Evolutionary conservation across 2,113 vertebrate genomes (phyloP), one percentile per base, ranked within the genome.

Genomic region (Amblyopsis rosae): DNA sequence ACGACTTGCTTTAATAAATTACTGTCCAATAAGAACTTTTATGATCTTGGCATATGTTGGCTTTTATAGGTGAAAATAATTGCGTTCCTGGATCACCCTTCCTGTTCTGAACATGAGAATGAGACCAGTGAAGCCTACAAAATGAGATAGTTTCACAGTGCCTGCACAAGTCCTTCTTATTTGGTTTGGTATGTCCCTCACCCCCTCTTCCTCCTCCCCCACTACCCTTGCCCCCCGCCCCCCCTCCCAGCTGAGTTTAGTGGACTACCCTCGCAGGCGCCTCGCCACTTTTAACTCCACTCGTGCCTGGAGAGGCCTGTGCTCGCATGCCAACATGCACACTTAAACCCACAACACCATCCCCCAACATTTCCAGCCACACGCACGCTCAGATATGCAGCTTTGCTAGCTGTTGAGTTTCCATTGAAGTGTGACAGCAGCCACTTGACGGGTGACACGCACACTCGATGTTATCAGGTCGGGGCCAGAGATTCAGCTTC

Each of bases 11-110:
- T 94, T 94, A 95, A 92, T 93, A 93, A 92, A 93, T 93, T 93
- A 93, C 92, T 85, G 86, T 93, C 91, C 94, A 96, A 96, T 96
- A 95, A 96, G 95, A 95, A 91, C 88, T 96, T 97, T 95, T 96
- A 96, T 96, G 95, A 95, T 95, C 94, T 95, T 94, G 95, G 94
- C 96, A 98, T 98, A 96, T 97, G 95, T 95, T 96, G 94, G 93
- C 94, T 96, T 97, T 96, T 96, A 96, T 96, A 95, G 94, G 93
- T 94, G 93, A 93, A 94, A 95, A 96, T 96, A 98, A 97, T 97
- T 96, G 93, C 92, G 90, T 96, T 96, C 95, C 89, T 93, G 92
- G 92, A 96, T 96, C 95, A 94, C 93, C 92, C 94, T 94, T 93
- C 93, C 94, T 92, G 91, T 92, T 89, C 92, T 82, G 86, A 93